phyloP scores from a whole-genome alignment of 2,888 invertebrate species.

The Tinea semifulvella region DNA sequence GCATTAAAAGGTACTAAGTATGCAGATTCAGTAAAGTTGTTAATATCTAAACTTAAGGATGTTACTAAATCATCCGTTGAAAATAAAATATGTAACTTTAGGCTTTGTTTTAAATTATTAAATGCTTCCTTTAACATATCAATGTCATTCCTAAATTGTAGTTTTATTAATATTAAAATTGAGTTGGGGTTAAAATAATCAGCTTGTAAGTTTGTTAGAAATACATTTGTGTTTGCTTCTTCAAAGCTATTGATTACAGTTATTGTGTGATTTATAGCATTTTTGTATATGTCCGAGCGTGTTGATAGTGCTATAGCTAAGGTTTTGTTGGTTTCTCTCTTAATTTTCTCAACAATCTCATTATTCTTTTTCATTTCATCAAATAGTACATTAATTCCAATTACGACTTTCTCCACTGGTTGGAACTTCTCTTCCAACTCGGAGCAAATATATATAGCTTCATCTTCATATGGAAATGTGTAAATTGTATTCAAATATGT shows the following conservation, averaged over 20 bases:
- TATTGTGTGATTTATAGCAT: conserved; percentile 28
- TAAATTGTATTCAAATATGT: conserved; percentile 42
- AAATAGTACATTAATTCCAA: conserved; percentile 31
- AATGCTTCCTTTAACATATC: conserved; percentile 30
- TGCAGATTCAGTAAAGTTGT: conserved; percentile 30
- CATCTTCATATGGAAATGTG: conserved; percentile 31
- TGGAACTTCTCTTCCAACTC: conserved; percentile 28
- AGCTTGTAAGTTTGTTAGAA: conserved; percentile 32
- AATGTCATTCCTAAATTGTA: conserved; percentile 22
- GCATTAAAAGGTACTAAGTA: conserved; percentile 30
- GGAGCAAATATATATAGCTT: conserved; percentile 26
- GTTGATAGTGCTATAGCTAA: conserved; percentile 42
- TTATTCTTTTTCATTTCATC: conserved; percentile 34
- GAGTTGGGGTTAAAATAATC: conserved; percentile 34
- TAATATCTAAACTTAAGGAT: conserved; percentile 34
- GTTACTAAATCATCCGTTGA: conserved; percentile 29
- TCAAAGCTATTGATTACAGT: conserved; percentile 38
- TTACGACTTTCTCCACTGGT: conserved; percentile 33
- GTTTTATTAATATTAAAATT: conserved; percentile 33
- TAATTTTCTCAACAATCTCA: conserved; percentile 28
- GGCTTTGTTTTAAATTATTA: conserved; percentile 28
- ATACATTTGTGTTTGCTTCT: conserved; percentile 32
- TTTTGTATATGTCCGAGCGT: conserved; percentile 40
- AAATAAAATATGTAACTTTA: conserved; percentile 38
- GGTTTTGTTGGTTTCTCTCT: conserved; percentile 35